Base-by-base conservation (phyloP, 2,888 invertebrate species). In the Tribolium freemani region DNA sequence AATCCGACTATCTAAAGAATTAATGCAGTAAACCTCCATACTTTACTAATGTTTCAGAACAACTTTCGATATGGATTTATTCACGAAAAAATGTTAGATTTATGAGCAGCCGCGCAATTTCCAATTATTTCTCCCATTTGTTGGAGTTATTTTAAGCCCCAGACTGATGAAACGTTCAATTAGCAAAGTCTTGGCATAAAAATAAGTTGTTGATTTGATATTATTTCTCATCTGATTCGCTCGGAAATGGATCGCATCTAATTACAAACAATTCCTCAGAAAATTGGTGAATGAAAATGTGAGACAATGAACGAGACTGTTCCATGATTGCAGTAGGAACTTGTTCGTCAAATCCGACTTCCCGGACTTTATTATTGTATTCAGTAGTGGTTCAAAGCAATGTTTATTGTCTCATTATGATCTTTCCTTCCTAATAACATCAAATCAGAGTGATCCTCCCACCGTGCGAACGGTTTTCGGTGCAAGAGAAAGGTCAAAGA, bases 401-500 rank as follows among this genome's bases (percentile, higher is more conserved):
- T 64, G 54, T 64, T 64, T 64, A 64, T 64, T 64, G 53, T 64
- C 45, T 54, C 64, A 64, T 64, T 64, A 64, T 64, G 45, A 64
- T 54, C 53, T 53, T 64, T 64, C 16, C 64, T 53, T 64, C 45
- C 45, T 64, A 53, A 64, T 64, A 64, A 64, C 54, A 38, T 45
- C 53, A 64, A 16, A 64, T 54, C 16, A 45, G 64, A 64, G 45
- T 45, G 45, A 30, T 64, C 53, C 53, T 64, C 38, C n/a, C 38
- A 38, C 9, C 38, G 38, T n/a, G n/a, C 38, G 38, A 38, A 38
- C 38, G 8, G n/a, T 38, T 38, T 38, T 38, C 38, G 38, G 38
- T 38, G n/a, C 38, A 38, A 38, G 38, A 48, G 10, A 48, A 48
- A 16, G 48, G 13, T 16, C 48, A 78, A 79, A 38, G 38, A 38